These are phyloP conservation scores for Gopherus evgoodei DNA, from an alignment of 2,113 vertebrate genomes.

Conservation along the genomic window DNA sequence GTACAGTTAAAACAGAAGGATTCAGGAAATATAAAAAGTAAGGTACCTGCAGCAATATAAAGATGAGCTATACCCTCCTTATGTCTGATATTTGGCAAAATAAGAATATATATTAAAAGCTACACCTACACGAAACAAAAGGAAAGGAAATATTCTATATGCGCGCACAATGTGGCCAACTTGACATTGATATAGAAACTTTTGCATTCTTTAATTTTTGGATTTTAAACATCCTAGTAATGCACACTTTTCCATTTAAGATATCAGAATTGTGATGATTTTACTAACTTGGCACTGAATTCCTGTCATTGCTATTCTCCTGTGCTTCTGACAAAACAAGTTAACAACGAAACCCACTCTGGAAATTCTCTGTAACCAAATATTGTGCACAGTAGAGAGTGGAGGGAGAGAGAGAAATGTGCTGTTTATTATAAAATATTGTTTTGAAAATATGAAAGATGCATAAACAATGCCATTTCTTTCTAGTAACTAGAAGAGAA, in stretches of 20 bases:
- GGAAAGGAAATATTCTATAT: neutral
- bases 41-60: neutral
- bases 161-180: neutral
- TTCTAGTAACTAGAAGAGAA: neutral
- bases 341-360: neutral
- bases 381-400: neutral
- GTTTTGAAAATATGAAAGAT: neutral
- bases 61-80: neutral
- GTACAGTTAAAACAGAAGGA: neutral
- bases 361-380: neutral
- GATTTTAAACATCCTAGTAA: neutral
- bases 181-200: neutral
- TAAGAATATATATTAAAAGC: rapidly evolving
- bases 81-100: neutral
- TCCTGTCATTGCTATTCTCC: neutral
- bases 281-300: neutral
- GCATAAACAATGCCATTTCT: neutral
- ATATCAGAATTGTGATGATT: neutral
- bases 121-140: rapidly evolving
- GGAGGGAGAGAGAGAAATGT: neutral
- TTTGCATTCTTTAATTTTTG: neutral
- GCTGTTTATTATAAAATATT: neutral
- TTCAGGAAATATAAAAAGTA: neutral
- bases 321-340: neutral
- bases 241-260: neutral